A percentile compares a stretch with the other conserved stretches of the same genome.
Conservation (phyloP, 2,113 vertebrate genomes). For the Chaetodon auriga region DNA sequence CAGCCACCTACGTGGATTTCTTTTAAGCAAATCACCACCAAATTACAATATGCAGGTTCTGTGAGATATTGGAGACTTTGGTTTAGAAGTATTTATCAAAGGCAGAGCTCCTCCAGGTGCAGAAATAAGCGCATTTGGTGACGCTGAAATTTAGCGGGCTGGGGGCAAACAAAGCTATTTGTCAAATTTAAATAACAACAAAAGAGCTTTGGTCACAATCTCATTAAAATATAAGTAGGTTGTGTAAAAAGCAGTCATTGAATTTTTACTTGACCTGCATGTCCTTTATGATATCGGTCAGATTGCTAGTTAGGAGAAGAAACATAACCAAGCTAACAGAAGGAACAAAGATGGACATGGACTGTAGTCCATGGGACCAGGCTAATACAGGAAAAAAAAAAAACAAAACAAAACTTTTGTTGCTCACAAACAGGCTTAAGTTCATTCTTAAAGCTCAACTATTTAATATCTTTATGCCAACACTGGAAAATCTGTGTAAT, state of each 20-base stretch:
- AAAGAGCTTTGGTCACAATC: neutral
- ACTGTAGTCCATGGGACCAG: neutral
- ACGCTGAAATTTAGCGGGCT: neutral
- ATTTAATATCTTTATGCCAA: too few relatives aligned
- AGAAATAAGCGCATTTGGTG: neutral
- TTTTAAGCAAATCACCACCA: neutral
- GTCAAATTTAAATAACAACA: neutral
- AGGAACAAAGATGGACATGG: neutral
- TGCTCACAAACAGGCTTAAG: neutral
- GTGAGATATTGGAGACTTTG: neutral
- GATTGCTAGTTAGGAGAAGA: neutral
- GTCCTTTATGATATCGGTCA: neutral
- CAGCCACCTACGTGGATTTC: conserved; percentile 1
- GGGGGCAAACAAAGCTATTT: neutral
- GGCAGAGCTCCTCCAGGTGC: neutral
- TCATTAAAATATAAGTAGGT: neutral
- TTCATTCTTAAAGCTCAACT: too few relatives aligned
- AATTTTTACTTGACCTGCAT: neutral
- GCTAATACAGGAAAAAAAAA: neutral
- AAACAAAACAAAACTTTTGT: neutral
- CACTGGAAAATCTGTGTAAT: too few relatives aligned
- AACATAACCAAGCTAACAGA: neutral
- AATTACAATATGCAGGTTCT: neutral
- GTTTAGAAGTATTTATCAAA: neutral
- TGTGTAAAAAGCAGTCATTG: neutral